A percentile compares a stretch with the other conserved stretches of the same genome.
Evolutionary conservation across 2,113 vertebrate genomes (phyloP).

Genomic region (Blennius ocellaris): DNA sequence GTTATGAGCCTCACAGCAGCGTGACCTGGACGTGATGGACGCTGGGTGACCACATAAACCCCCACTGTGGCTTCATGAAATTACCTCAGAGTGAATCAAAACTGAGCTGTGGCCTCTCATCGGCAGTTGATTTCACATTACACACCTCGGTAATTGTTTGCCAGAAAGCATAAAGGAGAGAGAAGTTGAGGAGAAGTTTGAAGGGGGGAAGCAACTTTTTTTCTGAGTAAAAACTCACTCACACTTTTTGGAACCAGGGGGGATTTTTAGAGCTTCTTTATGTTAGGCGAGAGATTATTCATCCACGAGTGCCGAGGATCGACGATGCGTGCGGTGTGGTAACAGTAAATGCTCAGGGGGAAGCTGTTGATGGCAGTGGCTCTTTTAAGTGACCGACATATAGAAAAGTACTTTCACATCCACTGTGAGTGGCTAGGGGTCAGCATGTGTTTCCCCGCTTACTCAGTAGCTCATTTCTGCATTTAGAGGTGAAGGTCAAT

Average conservation of each 20-base stretch:
- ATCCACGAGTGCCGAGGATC: conserved; percentile 34
- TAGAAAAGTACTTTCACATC: conserved; percentile 65
- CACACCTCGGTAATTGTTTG: conserved; percentile 24
- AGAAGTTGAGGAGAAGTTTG: not conserved
- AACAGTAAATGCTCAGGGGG: conserved; percentile 57
- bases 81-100: not conserved
- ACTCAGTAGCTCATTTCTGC: conserved; percentile 57
- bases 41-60: not conserved
- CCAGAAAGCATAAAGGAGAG: conserved; percentile 5
- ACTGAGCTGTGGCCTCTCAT: not conserved
- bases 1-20: not conserved
- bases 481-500: conserved; percentile 42
- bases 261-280: conserved; percentile 44
- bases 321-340: conserved; percentile 31
- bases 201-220: conserved; percentile 27
- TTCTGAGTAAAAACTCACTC: conserved; percentile 28
- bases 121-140: conserved; percentile 9
- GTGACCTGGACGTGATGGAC: not conserved
- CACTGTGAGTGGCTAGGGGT: conserved; percentile 39
- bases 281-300: conserved; percentile 55
- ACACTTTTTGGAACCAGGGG: conserved; percentile 48
- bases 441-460: conserved; percentile 57
- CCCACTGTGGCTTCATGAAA: conserved; percentile 1
- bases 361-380: conserved; percentile 29
- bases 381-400: conserved; percentile 60